Percentiles rank a stretch among this genome's conserved stretches.
Evolutionary conservation across 2,113 vertebrate genomes (phyloP).

Genomic region (Rhegmatorhina hoffmannsi): DNA sequence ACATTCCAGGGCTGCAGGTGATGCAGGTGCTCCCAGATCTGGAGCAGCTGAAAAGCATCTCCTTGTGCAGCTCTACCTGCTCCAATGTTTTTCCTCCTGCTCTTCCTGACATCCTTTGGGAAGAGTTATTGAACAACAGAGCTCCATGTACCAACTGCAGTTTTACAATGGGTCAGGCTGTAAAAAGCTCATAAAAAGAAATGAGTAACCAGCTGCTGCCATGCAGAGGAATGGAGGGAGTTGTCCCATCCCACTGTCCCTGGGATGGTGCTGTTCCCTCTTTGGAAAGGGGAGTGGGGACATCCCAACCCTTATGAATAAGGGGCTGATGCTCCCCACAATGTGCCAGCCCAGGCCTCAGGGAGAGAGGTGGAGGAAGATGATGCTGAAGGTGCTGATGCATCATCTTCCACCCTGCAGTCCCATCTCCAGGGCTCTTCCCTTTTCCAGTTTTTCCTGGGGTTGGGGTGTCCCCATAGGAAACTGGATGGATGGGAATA

Average conservation of each 20-base stretch:
- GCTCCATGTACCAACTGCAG: not conserved
- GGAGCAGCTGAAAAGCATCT: not conserved
- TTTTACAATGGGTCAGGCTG: not conserved
- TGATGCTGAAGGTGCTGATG: not conserved
- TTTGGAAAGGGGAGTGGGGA: not conserved
- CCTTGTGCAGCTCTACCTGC: not conserved
- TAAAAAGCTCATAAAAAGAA: not conserved
- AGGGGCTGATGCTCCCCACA: no score
- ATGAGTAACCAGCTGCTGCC: not conserved
- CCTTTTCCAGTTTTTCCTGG: not conserved
- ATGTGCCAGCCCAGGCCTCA: no score
- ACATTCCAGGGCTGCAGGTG: fast-evolving
- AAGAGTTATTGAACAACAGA: not conserved
- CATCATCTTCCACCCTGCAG: not conserved
- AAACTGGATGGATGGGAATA: fast-evolving
- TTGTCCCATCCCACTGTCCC: not conserved
- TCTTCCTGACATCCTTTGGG: not conserved
- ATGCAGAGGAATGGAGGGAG: not conserved
- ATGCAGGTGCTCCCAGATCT: fast-evolving
- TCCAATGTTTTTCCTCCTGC: not conserved
- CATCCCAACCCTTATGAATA: not conserved
- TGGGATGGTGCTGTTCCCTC: not conserved
- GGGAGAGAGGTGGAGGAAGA: not conserved
- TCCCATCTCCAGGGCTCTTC: not conserved
- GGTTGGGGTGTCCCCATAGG: not conserved